A percentile compares a stretch with the other conserved stretches of the same genome.
phyloP scores from a whole-genome alignment of 2,888 invertebrate genomes.

The Scaptomyza reducta region DNA sequence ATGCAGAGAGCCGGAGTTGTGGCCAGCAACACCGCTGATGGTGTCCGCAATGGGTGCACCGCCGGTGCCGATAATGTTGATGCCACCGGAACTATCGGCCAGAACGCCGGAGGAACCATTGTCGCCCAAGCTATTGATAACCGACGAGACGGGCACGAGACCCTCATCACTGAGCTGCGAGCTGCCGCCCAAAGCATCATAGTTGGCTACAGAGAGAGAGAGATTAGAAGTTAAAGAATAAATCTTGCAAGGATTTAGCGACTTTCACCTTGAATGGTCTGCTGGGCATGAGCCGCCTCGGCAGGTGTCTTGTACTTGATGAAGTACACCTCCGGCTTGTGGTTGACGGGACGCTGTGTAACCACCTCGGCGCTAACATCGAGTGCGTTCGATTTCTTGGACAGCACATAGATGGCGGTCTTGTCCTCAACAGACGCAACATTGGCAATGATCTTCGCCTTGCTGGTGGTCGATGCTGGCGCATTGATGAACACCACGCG shows the following conservation, averaged over 20 bases:
- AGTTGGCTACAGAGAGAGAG: slow-evolving; percentile 70
- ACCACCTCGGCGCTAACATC: slow-evolving; percentile 80
- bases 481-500: slow-evolving; percentile 83
- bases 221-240: background rate
- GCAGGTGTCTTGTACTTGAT: slow-evolving; percentile 83
- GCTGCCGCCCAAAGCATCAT: slow-evolving; percentile 80
- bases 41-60: slow-evolving; percentile 45
- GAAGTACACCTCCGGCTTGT: slow-evolving; percentile 83
- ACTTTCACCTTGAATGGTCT: slow-evolving; percentile 78
- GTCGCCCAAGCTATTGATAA: slow-evolving; percentile 75
- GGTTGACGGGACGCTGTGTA: slow-evolving; percentile 73
- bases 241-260: background rate
- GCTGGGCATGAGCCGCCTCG: slow-evolving; percentile 82
- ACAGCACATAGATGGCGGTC: slow-evolving; percentile 83
- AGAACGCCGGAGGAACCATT: slow-evolving; percentile 68
- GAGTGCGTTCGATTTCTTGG: slow-evolving; percentile 80
- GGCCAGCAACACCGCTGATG: background rate
- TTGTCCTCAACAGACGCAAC: slow-evolving; percentile 82
- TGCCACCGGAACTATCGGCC: slow-evolving; percentile 42
- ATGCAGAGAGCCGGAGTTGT: background rate
- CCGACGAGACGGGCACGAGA: slow-evolving; percentile 77
- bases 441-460: slow-evolving; percentile 81
- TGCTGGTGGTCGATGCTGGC: slow-evolving; percentile 76
- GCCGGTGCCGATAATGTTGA: slow-evolving; percentile 65
- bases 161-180: slow-evolving; percentile 78